Evolutionary conservation across 2,888 invertebrate species (phyloP).

Genomic region (Alloplasta piceator): DNA sequence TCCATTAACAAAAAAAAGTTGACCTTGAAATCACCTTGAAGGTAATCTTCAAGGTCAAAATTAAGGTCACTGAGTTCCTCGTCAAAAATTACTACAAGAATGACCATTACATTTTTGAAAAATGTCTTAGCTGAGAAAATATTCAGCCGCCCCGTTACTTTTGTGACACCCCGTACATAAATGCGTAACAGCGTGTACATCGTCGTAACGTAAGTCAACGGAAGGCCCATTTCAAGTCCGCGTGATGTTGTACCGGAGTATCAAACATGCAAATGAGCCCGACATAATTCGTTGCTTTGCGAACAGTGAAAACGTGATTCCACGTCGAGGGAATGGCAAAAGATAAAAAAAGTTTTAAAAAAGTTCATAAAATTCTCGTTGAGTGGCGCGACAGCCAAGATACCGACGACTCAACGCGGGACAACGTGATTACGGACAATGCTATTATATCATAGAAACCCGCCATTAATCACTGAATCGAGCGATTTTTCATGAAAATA

Average conservation of each 20-base stretch:
- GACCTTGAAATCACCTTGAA: too few species aligned
- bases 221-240: conserved; percentile 66
- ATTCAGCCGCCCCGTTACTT: too few species aligned
- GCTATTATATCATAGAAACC: conserved; percentile 44
- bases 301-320: conserved; percentile 57
- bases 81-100: too few species aligned
- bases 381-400: conserved; percentile 17
- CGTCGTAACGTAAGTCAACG: conserved; percentile 62
- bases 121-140: too few species aligned
- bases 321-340: conserved; percentile 37
- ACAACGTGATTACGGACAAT: conserved; percentile 47
- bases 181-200: conserved; percentile 49
- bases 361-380: conserved; percentile 48
- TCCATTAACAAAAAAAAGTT: too few species aligned
- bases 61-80: too few species aligned
- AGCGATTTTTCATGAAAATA: too few species aligned
- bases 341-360: conserved; percentile 38
- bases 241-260: conserved; percentile 73
- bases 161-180: too few species aligned
- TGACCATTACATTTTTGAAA: too few species aligned
- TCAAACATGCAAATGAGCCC: conserved; percentile 77
- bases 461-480: conserved; percentile 17
- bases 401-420: conserved; percentile 33
- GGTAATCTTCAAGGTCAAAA: too few species aligned
- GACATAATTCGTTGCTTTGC: conserved; percentile 77